Evolutionary conservation across 1,140 invertebrate species (phyloP).

Genomic region (Drosophila parvula): DNA sequence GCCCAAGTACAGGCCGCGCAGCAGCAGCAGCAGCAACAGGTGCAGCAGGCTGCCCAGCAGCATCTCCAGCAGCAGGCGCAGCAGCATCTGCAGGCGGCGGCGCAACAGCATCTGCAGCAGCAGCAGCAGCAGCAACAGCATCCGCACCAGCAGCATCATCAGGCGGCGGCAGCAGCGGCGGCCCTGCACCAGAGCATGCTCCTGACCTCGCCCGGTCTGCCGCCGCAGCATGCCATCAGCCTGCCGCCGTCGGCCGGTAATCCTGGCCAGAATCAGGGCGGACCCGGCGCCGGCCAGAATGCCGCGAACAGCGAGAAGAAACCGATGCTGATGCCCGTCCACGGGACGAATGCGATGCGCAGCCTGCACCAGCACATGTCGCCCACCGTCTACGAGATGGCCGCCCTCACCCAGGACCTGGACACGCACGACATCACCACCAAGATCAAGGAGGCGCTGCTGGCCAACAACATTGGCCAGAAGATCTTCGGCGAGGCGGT

Average conservation of each 20-base stretch:
- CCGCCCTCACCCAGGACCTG: conserved; percentile 96
- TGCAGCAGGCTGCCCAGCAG: conserved; percentile 89
- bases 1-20: conserved; percentile 85
- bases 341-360: conserved; percentile 86
- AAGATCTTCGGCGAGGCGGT: conserved; percentile 99
- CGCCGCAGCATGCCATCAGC: conserved; percentile 87
- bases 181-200: conserved; percentile 86
- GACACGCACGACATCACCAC: conserved; percentile 98
- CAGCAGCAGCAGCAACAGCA: conserved; percentile 75
- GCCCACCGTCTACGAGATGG: conserved; percentile 97
- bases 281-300: not conserved
- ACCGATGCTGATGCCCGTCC: conserved; percentile 84
- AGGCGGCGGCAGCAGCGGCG: conserved; percentile 88
- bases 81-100: conserved; percentile 83
- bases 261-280: conserved; percentile 53
- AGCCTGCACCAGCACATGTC: conserved; percentile 91
- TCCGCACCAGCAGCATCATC: conserved; percentile 84
- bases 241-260: conserved; percentile 73
- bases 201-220: conserved; percentile 87
- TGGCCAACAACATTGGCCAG: conserved; percentile 99
- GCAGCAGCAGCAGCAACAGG: conserved; percentile 85
- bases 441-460: conserved; percentile 97
- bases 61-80: conserved; percentile 86
- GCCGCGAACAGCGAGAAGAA: conserved; percentile 85
- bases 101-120: conserved; percentile 83